phyloP scores from a whole-genome alignment of 2,113 vertebrate genomes.

The Indicator indicator region DNA sequence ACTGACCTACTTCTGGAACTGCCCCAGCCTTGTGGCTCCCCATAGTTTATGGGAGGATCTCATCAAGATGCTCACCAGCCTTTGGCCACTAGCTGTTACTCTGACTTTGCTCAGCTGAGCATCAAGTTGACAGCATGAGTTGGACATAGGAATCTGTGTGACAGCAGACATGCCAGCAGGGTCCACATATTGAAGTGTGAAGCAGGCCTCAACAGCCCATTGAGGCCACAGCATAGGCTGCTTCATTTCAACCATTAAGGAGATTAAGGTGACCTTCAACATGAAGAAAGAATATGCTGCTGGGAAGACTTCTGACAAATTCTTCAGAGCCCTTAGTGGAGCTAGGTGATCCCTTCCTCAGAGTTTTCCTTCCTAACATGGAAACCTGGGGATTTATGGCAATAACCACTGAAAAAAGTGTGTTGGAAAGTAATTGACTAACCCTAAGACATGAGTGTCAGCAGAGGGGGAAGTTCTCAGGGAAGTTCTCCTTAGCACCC shows the following conservation, averaged over 20 bases:
- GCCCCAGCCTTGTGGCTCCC: neutral
- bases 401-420: neutral
- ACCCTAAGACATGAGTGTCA: neutral
- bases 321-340: neutral
- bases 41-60: accelerated
- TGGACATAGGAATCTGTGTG: neutral
- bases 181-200: neutral
- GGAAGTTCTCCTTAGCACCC: neutral
- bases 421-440: neutral
- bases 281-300: neutral
- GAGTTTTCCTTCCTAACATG: neutral
- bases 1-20: neutral
- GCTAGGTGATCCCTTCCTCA: neutral
- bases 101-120: neutral
- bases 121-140: neutral
- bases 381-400: neutral
- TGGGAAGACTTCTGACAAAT: neutral
- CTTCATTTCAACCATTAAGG: neutral
- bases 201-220: neutral
- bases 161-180: neutral
- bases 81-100: neutral
- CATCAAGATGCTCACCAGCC: neutral
- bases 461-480: neutral
- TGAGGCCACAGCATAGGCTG: neutral
- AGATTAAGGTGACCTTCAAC: neutral